Conservation (phyloP, 1,140 invertebrate genomes). For the Drosophila yakuba region DNA sequence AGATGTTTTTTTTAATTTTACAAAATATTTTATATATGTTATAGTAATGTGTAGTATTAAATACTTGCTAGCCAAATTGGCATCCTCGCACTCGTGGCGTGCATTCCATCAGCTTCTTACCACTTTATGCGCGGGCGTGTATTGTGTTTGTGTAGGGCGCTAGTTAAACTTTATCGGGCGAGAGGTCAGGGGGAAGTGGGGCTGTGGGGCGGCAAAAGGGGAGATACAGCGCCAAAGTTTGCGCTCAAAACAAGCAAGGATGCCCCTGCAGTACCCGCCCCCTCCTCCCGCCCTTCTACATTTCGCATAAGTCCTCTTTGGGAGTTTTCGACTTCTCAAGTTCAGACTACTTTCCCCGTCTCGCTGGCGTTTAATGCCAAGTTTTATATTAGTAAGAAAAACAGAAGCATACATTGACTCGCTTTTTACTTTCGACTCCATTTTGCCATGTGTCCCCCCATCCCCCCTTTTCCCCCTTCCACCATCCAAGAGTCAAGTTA, state of each 20-base stretch:
- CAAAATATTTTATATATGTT: too few species aligned
- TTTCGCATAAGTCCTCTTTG: conserved; percentile 73
- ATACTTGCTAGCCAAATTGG: not conserved
- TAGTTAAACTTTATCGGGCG: conserved; percentile 78
- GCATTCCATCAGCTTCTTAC: conserved; percentile 39
- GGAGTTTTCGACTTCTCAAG: conserved; percentile 82
- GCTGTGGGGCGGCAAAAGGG: not conserved
- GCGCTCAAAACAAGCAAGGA: conserved; percentile 50
- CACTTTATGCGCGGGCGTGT: conserved; percentile 41
- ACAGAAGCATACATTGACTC: conserved; percentile 52
- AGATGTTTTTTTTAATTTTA: too few species aligned
- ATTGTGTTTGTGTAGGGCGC: conserved; percentile 60
- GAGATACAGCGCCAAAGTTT: conserved; percentile 58
- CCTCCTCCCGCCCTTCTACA: conserved; percentile 5
- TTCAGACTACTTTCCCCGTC: conserved; percentile 53
- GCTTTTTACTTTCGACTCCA: conserved; percentile 36
- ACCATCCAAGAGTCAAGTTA: conserved; percentile 15
- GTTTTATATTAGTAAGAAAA: conserved; percentile 71
- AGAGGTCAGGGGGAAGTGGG: not conserved
- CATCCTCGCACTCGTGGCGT: conserved; percentile 24
- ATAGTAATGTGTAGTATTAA: not conserved
- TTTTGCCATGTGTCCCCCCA: conserved; percentile 12
- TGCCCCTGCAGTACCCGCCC: conserved; percentile 4
- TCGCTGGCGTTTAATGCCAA: conserved; percentile 67
- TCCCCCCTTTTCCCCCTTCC: not conserved